Evolutionary conservation across 1,140 invertebrate species (phyloP).

Genomic region (Solen grandis): DNA sequence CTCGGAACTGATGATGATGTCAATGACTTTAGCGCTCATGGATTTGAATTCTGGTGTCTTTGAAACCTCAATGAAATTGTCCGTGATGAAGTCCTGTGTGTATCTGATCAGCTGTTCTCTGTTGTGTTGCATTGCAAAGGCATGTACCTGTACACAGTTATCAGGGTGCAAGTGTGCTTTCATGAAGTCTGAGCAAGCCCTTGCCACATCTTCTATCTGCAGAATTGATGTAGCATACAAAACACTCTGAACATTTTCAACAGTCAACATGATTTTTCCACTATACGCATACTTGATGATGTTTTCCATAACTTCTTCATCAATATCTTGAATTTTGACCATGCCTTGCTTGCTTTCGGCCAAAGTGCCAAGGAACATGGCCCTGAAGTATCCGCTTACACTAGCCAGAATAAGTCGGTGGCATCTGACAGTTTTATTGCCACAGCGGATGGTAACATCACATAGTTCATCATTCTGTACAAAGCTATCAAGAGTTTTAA

Average conservation of each 20-base stretch:
- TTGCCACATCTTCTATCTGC: constrained; percentile 78
- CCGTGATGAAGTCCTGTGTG: constrained; percentile 76
- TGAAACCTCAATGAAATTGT: constrained; percentile 77
- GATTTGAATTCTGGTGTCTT: constrained; percentile 75
- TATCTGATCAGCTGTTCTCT: constrained; percentile 74
- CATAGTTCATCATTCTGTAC: constrained; percentile 71
- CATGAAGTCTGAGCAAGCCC: constrained; percentile 80
- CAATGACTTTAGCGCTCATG: constrained; percentile 68
- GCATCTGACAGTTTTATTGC: constrained; percentile 73
- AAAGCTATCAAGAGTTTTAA: constrained; percentile 70
- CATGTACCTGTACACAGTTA: constrained; percentile 79
- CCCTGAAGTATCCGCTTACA: constrained; percentile 77
- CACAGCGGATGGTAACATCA: constrained; percentile 77
- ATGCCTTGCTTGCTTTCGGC: constrained; percentile 71
- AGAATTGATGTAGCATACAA: constrained; percentile 79
- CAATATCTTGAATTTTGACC: constrained; percentile 78
- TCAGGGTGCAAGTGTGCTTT: constrained; percentile 77
- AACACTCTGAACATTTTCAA: constrained; percentile 78
- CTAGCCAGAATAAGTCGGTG: constrained; percentile 77
- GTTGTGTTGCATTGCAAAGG: constrained; percentile 80
- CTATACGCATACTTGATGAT: constrained; percentile 80
- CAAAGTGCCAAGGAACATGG: constrained; percentile 79
- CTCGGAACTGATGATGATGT: constrained; percentile 67
- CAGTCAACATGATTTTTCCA: constrained; percentile 72
- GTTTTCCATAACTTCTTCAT: constrained; percentile 75